Conservation (phyloP, 2,797 vertebrate genomes). For the Danio tinwini region DNA sequence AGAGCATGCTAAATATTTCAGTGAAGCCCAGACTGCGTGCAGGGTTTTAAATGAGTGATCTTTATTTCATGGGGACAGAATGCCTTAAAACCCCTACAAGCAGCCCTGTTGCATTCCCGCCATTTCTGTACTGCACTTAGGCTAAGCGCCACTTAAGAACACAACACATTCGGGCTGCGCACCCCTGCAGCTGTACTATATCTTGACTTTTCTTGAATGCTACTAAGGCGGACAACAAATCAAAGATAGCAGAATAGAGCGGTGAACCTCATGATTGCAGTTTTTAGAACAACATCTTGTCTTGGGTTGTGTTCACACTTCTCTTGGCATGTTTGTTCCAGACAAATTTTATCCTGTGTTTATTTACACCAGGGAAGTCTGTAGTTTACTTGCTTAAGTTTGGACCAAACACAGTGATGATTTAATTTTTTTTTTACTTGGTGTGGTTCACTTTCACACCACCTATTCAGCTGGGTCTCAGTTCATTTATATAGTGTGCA, state of each 20-base stretch:
- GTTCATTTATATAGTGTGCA: too few species aligned
- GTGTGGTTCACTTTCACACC: too few species aligned
- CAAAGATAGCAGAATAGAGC: background rate
- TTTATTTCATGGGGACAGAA: constrained; percentile 84
- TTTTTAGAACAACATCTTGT: background rate
- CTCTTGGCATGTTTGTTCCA: too few species aligned
- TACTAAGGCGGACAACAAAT: background rate
- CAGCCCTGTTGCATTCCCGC: constrained; percentile 66
- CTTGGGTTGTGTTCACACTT: too few species aligned
- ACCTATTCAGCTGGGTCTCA: too few species aligned
- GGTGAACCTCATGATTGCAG: constrained; percentile 21
- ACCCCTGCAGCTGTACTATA: constrained; percentile 32
- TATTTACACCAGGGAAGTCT: too few species aligned
- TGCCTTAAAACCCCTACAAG: constrained; percentile 72
- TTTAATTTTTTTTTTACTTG: too few species aligned
- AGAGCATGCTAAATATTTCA: constrained; percentile 78
- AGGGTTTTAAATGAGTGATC: constrained; percentile 79
- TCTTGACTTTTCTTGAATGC: constrained; percentile 36
- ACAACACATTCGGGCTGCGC: constrained; percentile 60
- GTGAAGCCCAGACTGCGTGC: constrained; percentile 68
- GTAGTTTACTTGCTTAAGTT: too few species aligned
- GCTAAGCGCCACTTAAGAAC: constrained; percentile 67
- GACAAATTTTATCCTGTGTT: too few species aligned
- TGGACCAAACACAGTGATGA: too few species aligned
- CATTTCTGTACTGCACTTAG: constrained; percentile 66